phyloP scores from a whole-genome alignment of 2,113 vertebrate genomes.

The Carassius carassius region DNA sequence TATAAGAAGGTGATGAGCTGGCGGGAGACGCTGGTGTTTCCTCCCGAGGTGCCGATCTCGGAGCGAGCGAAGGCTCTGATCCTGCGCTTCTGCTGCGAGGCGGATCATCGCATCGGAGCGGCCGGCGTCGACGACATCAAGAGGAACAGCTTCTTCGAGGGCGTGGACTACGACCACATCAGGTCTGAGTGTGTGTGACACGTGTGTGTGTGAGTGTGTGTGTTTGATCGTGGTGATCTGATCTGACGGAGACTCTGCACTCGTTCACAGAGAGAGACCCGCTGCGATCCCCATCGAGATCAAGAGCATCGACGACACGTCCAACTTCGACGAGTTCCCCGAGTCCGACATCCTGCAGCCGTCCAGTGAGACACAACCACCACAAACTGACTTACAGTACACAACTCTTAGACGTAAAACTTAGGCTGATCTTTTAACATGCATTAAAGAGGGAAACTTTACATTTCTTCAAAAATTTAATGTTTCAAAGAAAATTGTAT shows the following conservation, averaged over 20 bases:
- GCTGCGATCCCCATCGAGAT: constrained; percentile 89
- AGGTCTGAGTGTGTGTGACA: constrained; percentile 68
- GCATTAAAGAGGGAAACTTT: too few species aligned
- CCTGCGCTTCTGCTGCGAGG: constrained; percentile 90
- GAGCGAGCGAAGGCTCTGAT: constrained; percentile 89
- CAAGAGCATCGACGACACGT: constrained; percentile 91
- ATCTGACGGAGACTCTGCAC: not conserved
- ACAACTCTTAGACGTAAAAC: too few species aligned
- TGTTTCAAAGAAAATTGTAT: too few species aligned
- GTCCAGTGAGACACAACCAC: too few species aligned
- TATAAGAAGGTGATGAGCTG: constrained; percentile 92
- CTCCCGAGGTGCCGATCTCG: constrained; percentile 88
- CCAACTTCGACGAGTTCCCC: constrained; percentile 91
- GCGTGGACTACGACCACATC: constrained; percentile 90
- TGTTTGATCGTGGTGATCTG: not conserved
- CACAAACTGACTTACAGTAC: too few species aligned
- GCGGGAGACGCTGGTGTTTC: constrained; percentile 88
- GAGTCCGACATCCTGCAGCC: constrained; percentile 90
- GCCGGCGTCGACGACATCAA: constrained; percentile 89
- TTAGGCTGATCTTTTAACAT: too few species aligned
- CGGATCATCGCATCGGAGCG: constrained; percentile 87
- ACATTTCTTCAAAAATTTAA: too few species aligned
- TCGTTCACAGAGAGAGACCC: constrained; percentile 83
- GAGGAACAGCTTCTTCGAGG: constrained; percentile 87
- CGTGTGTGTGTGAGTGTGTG: not conserved